A percentile compares a stretch with the other conserved stretches of the same genome.
phyloP scores from a whole-genome alignment of 2,113 vertebrate genomes.

The Hiodon tergisus region DNA sequence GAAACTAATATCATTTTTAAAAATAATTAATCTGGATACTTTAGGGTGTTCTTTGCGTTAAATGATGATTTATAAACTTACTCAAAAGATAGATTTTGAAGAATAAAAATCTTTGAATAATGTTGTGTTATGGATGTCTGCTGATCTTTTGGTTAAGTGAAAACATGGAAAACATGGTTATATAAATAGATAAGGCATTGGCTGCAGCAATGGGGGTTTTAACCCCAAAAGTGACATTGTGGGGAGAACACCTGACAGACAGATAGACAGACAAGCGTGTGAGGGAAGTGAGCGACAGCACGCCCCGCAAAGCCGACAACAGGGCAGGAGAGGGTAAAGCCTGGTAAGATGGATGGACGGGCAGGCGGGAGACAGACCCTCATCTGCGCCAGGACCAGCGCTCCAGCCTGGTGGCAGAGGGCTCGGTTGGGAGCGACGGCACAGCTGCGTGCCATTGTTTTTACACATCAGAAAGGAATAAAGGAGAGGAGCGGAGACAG shows the following conservation, averaged over 20 bases:
- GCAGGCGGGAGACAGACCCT: not conserved
- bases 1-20: too few relatives aligned
- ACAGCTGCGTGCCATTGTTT: conserved; percentile 47
- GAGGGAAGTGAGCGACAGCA: too few relatives aligned
- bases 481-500: conserved; percentile 59
- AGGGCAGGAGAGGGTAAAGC: too few relatives aligned
- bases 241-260: conserved; percentile 25
- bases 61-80: too few relatives aligned
- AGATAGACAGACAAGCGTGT: conserved; percentile 21
- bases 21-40: not conserved
- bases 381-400: conserved; percentile 19
- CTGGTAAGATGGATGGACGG: too few relatives aligned
- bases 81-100: too few relatives aligned
- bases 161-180: not conserved
- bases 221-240: not conserved
- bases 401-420: conserved; percentile 31
- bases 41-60: too few relatives aligned
- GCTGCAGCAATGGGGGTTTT: too few relatives aligned
- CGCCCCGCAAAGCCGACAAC: too few relatives aligned
- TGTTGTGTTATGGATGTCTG: not conserved
- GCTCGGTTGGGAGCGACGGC: conserved; percentile 36
- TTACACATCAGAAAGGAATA: conserved; percentile 48
- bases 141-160: conserved; percentile 4
- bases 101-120: too few relatives aligned
- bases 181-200: conserved; percentile 1